phyloP scores from a whole-genome alignment of 2,113 vertebrate genomes.

The Perccottus glenii region DNA sequence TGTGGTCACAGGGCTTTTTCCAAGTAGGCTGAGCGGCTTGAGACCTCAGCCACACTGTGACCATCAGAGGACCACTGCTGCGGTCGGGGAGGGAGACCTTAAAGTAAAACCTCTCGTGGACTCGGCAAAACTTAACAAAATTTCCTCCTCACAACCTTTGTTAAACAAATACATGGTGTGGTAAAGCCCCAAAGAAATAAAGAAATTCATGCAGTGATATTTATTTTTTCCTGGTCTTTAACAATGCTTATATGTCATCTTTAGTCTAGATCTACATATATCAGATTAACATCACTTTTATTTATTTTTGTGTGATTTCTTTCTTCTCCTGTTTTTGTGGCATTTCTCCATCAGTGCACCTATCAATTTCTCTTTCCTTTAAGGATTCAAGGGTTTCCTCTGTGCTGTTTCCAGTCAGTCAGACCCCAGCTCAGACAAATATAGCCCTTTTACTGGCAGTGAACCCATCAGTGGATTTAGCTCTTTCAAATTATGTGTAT shows the following conservation, averaged over 20 bases:
- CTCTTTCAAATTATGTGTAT: constrained; percentile 22
- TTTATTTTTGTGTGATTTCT: constrained; percentile 24
- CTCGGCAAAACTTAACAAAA: constrained; percentile 57
- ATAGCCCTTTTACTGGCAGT: constrained; percentile 80
- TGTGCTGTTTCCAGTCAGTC: constrained; percentile 76
- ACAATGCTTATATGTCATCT: constrained; percentile 36
- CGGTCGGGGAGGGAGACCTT: constrained; percentile 73
- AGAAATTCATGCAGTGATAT: constrained; percentile 63
- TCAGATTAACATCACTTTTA: constrained; percentile 37
- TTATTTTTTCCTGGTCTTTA: constrained; percentile 60
- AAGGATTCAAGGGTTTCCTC: constrained; percentile 70
- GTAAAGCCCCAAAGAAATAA: constrained; percentile 42
- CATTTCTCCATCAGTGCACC: constrained; percentile 72
- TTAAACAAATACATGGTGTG: constrained; percentile 70
- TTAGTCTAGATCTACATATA: constrained; percentile 44
- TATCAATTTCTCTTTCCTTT: constrained; percentile 74
- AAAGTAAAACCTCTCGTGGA: constrained; percentile 57
- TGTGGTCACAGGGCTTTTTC: constrained; percentile 71
- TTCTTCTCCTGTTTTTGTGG: constrained; percentile 51
- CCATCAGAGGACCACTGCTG: constrained; percentile 72
- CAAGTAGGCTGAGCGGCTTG: constrained; percentile 66
- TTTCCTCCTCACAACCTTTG: constrained; percentile 68
- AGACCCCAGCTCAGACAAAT: constrained; percentile 72
- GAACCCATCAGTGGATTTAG: constrained; percentile 73
- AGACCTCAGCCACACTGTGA: constrained; percentile 66